These are phyloP conservation scores for Hemichromis elongatus DNA, from an alignment of 2,113 vertebrate species.

Conservation along the genomic window DNA sequence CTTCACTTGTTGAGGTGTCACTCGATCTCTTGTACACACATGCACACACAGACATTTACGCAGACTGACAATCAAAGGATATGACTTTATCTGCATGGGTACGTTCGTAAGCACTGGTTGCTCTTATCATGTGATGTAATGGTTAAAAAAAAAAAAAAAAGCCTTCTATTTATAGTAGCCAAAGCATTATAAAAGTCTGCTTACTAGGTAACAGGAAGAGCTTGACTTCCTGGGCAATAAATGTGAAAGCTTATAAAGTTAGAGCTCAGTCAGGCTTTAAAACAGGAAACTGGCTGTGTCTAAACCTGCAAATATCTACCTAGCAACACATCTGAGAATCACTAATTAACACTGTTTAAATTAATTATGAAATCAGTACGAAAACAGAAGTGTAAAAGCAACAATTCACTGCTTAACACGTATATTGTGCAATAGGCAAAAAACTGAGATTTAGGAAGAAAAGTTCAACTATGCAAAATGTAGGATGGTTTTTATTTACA, in stretches of 20 bases:
- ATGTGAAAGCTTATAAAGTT: background rate
- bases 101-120: background rate
- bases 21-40: constrained; percentile 57
- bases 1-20: constrained; percentile 65
- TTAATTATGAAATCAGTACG: background rate
- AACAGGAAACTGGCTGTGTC: background rate
- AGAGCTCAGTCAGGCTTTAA: background rate
- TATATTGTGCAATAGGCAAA: background rate
- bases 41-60: constrained; percentile 30
- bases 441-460: background rate
- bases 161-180: background rate
- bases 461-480: background rate
- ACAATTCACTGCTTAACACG: background rate
- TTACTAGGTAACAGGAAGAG: background rate
- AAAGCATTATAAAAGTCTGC: background rate
- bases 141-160: constrained; percentile 15
- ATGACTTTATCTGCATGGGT: background rate
- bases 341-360: background rate
- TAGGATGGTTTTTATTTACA: background rate
- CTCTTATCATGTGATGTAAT: background rate
- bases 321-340: background rate
- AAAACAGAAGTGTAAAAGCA: background rate
- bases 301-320: background rate
- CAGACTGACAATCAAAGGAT: constrained; percentile 26
- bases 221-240: background rate